These are phyloP conservation scores for Coregonus clupeaformis DNA, from an alignment of 2,113 vertebrate species.

Conservation along the genomic window DNA sequence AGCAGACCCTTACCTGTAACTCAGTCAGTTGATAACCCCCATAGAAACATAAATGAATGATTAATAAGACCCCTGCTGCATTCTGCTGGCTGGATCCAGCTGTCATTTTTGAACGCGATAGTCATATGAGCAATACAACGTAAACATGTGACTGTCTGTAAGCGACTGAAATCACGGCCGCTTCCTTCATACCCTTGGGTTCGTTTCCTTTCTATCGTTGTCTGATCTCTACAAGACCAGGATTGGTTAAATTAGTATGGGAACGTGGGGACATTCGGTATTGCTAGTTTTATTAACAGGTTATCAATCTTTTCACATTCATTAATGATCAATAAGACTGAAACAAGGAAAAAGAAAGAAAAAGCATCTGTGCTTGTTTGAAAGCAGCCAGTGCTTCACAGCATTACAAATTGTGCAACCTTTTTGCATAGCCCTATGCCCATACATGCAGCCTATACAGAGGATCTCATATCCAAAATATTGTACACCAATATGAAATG, in stretches of 20 bases:
- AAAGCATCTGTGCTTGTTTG: neutral
- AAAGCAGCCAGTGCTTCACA: neutral
- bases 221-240: too few species aligned
- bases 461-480: too few species aligned
- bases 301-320: too few species aligned
- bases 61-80: constrained; percentile 45
- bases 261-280: too few species aligned
- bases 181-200: too few species aligned
- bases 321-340: neutral
- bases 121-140: constrained; percentile 59
- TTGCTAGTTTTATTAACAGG: too few species aligned
- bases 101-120: constrained; percentile 62
- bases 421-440: constrained; percentile 24
- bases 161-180: too few species aligned
- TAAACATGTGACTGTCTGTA: constrained; percentile 42
- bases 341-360: neutral
- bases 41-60: constrained; percentile 48
- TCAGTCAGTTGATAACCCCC: constrained; percentile 34
- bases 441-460: too few species aligned
- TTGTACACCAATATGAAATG: too few species aligned
- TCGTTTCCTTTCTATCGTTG: too few species aligned
- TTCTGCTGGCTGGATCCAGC: constrained; percentile 38
- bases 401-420: constrained; percentile 22
- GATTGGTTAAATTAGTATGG: too few species aligned
- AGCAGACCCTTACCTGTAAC: constrained; percentile 54